phyloP scores from a whole-genome alignment of 2,888 invertebrate species.

The Agrotis segetum region DNA sequence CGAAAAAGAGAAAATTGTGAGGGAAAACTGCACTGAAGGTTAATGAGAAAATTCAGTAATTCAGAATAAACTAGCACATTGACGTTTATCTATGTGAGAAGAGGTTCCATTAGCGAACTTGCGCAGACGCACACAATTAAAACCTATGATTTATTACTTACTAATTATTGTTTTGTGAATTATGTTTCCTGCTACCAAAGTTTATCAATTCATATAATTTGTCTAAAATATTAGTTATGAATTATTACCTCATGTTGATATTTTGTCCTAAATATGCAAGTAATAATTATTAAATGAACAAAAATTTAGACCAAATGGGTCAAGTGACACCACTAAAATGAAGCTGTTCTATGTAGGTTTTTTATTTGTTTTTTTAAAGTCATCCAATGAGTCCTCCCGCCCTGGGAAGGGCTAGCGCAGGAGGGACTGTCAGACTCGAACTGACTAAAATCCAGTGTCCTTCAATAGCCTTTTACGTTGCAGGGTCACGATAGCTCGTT shows the following conservation, averaged over 20 bases:
- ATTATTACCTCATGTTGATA: background rate
- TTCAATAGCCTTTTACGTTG: no score
- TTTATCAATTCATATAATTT: slow-evolving; percentile 19
- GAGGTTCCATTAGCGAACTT: background rate
- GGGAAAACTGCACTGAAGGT: background rate
- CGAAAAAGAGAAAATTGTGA: background rate
- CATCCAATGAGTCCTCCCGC: no score
- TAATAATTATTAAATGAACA: background rate
- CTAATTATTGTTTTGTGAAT: slow-evolving; percentile 17
- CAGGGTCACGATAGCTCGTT: no score
- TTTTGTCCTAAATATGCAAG: background rate
- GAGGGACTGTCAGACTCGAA: no score
- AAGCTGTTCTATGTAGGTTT: no score
- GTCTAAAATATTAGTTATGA: slow-evolving; percentile 6
- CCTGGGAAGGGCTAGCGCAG: no score
- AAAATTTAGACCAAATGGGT: background rate
- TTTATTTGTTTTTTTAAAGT: no score
- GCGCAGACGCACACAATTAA: background rate
- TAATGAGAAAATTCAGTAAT: background rate
- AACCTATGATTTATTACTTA: slow-evolving; percentile 3
- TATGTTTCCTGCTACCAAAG: slow-evolving; percentile 21
- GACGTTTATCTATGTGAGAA: background rate
- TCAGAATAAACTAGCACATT: background rate
- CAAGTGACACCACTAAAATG: no score
- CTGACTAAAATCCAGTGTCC: no score